phyloP scores from a whole-genome alignment of 2,888 invertebrate genomes.

The Aethes cnicana region DNA sequence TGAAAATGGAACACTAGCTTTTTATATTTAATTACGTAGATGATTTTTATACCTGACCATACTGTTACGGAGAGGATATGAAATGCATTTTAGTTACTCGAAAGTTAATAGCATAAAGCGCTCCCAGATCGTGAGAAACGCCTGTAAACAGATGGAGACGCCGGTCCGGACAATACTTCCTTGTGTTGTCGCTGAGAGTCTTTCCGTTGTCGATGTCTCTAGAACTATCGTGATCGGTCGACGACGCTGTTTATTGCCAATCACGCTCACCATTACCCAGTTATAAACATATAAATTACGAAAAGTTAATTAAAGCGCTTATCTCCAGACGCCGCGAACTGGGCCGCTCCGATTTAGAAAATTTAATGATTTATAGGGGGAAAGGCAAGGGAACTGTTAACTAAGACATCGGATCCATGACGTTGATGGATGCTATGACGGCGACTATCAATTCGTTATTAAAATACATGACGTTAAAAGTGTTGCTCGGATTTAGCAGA shows the following conservation, averaged over 20 bases:
- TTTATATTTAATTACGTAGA: no score
- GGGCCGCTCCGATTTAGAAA: conserved; percentile 55
- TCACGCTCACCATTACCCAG: conserved; percentile 64
- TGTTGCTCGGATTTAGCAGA: conserved; percentile 6
- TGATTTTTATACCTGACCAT: no score
- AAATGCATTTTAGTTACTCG: background rate
- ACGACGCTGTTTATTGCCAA: conserved; percentile 59
- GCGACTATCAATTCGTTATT: conserved; percentile 23
- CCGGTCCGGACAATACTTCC: conserved; percentile 11
- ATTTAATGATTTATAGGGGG: conserved; percentile 70
- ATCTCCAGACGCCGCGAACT: conserved; percentile 55
- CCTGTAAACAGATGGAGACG: no score
- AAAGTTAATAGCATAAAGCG: no score
- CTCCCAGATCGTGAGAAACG: no score
- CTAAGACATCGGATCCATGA: conserved; percentile 38
- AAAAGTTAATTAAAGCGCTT: conserved; percentile 79
- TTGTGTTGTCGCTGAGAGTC: conserved; percentile 36
- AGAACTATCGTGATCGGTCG: conserved; percentile 59
- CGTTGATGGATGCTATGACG: conserved; percentile 50
- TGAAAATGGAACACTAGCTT: no score
- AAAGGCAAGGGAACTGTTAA: conserved; percentile 41
- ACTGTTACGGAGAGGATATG: background rate
- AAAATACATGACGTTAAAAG: conserved; percentile 16
- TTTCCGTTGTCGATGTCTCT: conserved; percentile 36
- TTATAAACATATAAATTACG: conserved; percentile 79